Percentiles rank a stretch among this genome's conserved stretches.
Evolutionary conservation across 2,888 invertebrate genomes (phyloP).

Genomic region (Lasiommata megera): DNA sequence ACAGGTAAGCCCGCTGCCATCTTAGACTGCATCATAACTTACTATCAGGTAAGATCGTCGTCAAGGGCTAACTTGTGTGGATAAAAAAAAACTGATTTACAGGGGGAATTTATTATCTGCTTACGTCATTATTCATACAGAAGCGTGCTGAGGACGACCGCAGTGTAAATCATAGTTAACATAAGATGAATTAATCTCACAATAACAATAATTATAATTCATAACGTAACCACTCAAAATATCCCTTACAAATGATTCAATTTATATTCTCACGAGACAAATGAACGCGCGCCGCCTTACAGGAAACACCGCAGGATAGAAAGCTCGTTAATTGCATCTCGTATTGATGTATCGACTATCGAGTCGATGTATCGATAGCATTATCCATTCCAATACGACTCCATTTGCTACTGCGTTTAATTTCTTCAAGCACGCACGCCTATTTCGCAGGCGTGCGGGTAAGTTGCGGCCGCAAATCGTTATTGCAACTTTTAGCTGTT

Average conservation of each 20-base stretch:
- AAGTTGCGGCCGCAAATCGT: too few species aligned
- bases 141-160: too few species aligned
- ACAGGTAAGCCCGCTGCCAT: too few species aligned
- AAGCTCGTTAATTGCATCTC: conserved; percentile 28
- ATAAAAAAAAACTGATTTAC: too few species aligned
- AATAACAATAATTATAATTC: not conserved
- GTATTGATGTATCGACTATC: conserved; percentile 22
- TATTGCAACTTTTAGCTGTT: too few species aligned
- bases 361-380: conserved; percentile 27
- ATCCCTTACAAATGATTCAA: conserved; percentile 8
- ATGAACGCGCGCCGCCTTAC: conserved; percentile 5
- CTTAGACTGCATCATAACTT: too few species aligned
- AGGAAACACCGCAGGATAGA: conserved; percentile 31
- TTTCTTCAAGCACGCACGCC: conserved; percentile 31
- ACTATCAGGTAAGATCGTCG: too few species aligned
- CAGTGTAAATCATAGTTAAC: too few species aligned
- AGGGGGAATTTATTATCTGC: too few species aligned
- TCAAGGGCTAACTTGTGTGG: too few species aligned
- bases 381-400: conserved; percentile 25
- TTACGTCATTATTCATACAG: too few species aligned
- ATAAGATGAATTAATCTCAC: too few species aligned
- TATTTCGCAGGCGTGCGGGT: not conserved
- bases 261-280: conserved; percentile 28
- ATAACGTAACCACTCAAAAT: conserved; percentile 3
- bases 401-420: conserved; percentile 30